Conservation (phyloP, 2,888 invertebrate genomes). For the Watsonalla binaria region DNA sequence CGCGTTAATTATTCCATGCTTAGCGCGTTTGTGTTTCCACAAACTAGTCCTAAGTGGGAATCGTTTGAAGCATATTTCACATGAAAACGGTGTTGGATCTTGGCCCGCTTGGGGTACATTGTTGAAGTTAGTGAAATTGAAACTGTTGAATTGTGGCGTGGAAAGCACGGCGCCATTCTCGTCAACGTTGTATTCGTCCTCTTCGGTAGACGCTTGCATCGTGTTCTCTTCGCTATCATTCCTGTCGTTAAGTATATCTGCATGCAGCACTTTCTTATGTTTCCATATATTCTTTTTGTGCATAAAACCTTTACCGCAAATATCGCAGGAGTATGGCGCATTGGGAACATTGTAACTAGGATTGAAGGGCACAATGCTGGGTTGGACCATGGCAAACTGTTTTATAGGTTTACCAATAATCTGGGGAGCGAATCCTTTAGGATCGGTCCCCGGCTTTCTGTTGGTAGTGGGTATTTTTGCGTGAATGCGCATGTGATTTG, state of each 20-base stretch:
- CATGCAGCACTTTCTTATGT: slow-evolving; percentile 74
- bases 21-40: slow-evolving; percentile 74
- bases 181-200: slow-evolving; percentile 66
- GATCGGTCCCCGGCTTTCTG: slow-evolving; percentile 54
- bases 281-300: slow-evolving; percentile 78
- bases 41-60: slow-evolving; percentile 69
- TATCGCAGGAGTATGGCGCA: slow-evolving; percentile 79
- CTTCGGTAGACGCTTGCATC: slow-evolving; percentile 73
- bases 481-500: slow-evolving; percentile 76
- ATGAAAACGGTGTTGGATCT: slow-evolving; percentile 57
- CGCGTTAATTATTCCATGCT: slow-evolving; percentile 66
- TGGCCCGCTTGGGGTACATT: slow-evolving; percentile 38
- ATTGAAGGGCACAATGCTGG: slow-evolving; percentile 55
- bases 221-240: slow-evolving; percentile 73
- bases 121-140: slow-evolving; percentile 62
- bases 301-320: slow-evolving; percentile 81
- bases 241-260: slow-evolving; percentile 64
- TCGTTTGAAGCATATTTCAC: slow-evolving; percentile 68
- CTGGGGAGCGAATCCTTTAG: slow-evolving; percentile 60
- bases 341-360: slow-evolving; percentile 65
- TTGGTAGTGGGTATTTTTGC: slow-evolving; percentile 73
- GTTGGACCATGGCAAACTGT: slow-evolving; percentile 55
- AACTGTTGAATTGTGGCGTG: slow-evolving; percentile 74
- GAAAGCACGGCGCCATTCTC: slow-evolving; percentile 65
- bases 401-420: slow-evolving; percentile 67